Base-by-base conservation (phyloP, 2,888 invertebrate species). In the Eulithis testata region DNA sequence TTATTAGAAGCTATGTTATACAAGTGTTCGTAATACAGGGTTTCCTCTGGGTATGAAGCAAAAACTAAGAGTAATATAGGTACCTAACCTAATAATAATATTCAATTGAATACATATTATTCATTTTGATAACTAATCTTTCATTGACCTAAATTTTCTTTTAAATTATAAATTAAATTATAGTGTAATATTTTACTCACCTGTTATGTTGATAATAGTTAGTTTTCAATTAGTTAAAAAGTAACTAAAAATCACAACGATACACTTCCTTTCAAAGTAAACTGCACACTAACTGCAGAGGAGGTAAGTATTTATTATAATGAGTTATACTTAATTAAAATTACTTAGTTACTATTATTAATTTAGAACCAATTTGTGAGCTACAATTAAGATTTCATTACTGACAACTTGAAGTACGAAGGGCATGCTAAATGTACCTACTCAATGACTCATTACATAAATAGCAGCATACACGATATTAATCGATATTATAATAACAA, bases 311-410 rank as follows among this genome's bases (percentile, higher is more conserved):
- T 11, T 63, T 54, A 59, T 64, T 44, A 64, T 61, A 44, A 36
- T 37, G 12, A 14, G 7, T 52, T 12, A 37, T 49, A 44, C 54
- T 54, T 11, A 49, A 54, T 64, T 63, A 63, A 49, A 50, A 51
- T 43, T 37, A 59, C 54, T 69, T 52, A 14, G 21, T 36, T 47
- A 60, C 60, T 50, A 64, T 54, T 60, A 43, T 47, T 47, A 1
- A 14, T 53, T 59, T 72, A 70, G 63, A 45, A 62, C 68, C 69
- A 57, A 63, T 59, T 63, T 55, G 44, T 44, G 11, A 47, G 49
- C 43, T 63, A 43, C 59, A 54, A 59, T 64, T 63, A 63, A 44
- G 54, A 58, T 59, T 55, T 27, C 21, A 62, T 57, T 53, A 59
- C 59, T 14, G 43, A 60, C 53, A 63, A 54, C 44, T 65, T 56